phyloP scores from a whole-genome alignment of 2,113 vertebrate species.

The Leucopsar rothschildi region DNA sequence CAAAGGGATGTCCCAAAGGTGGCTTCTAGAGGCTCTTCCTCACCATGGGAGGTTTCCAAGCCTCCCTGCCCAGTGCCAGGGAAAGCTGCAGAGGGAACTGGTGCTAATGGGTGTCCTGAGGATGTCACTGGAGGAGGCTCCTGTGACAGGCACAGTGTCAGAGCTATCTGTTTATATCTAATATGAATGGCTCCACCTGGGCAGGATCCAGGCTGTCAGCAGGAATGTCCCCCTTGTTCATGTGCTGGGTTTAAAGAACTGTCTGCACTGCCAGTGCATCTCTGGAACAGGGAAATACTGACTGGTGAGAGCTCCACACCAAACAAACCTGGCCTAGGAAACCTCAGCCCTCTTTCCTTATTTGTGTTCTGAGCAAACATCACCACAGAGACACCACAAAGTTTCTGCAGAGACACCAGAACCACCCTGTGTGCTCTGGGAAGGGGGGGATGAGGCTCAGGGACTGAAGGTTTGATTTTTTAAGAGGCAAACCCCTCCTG shows the following conservation, averaged over 20 bases:
- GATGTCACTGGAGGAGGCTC: background rate
- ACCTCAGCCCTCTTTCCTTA: background rate
- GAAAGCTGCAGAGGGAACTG: background rate
- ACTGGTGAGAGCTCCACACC: background rate
- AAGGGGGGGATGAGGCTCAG: background rate
- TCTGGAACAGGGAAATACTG: background rate
- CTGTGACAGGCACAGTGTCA: background rate
- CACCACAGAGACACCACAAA: background rate
- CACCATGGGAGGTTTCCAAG: background rate
- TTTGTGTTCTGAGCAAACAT: background rate
- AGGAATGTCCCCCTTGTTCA: background rate
- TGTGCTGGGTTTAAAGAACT: background rate
- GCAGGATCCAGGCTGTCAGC: constrained; percentile 18
- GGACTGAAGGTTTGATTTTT: background rate
- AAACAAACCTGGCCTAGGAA: background rate
- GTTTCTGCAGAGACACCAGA: background rate
- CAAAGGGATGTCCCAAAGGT: background rate
- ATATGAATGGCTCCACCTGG: constrained; percentile 5
- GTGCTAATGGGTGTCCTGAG: background rate
- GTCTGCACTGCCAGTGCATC: background rate
- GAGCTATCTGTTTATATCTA: constrained; percentile 4
- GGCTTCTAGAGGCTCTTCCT: background rate
- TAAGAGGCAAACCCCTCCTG: background rate
- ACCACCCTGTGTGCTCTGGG: background rate
- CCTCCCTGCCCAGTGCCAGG: background rate